Conservation (phyloP, 30 jellyfish, hydroid and myxozoan genomes). For the Turritopsis dohrnii region DNA sequence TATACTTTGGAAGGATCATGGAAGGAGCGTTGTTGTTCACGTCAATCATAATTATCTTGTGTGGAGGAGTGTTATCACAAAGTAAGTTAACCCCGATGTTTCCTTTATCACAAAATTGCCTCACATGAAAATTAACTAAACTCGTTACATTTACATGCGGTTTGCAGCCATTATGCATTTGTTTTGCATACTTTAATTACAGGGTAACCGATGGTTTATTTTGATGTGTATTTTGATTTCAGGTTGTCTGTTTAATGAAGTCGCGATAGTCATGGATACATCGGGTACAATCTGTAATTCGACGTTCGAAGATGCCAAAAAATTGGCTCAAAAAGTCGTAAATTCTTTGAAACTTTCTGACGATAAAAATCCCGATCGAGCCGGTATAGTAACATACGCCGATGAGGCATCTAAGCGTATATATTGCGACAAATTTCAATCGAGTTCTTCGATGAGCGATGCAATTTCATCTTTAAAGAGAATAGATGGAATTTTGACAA, state of each 20-base stretch:
- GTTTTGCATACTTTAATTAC: too few species aligned
- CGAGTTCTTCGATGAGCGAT: not conserved
- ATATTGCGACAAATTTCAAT: not conserved
- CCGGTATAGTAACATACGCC: conserved; percentile 3
- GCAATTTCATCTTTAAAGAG: not conserved
- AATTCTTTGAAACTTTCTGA: not conserved
- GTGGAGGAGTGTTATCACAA: not conserved
- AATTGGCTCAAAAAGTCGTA: not conserved
- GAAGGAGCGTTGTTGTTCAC: not conserved
- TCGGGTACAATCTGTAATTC: conserved; percentile 1
- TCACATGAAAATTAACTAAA: too few species aligned
- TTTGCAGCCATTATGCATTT: too few species aligned
- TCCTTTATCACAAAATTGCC: not conserved
- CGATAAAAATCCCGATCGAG: not conserved
- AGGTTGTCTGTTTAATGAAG: not conserved
- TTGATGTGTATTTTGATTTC: too few species aligned
- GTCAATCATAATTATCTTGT: not conserved
- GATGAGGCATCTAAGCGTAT: conserved; percentile 1
- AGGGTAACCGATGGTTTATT: too few species aligned
- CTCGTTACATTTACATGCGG: too few species aligned
- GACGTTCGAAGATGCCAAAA: not conserved
- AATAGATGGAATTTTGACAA: not conserved
- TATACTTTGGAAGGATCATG: not conserved
- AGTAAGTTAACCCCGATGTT: not conserved
- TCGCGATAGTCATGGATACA: not conserved